Conservation (phyloP, 2,797 vertebrate genomes). For the Sparus aurata region DNA sequence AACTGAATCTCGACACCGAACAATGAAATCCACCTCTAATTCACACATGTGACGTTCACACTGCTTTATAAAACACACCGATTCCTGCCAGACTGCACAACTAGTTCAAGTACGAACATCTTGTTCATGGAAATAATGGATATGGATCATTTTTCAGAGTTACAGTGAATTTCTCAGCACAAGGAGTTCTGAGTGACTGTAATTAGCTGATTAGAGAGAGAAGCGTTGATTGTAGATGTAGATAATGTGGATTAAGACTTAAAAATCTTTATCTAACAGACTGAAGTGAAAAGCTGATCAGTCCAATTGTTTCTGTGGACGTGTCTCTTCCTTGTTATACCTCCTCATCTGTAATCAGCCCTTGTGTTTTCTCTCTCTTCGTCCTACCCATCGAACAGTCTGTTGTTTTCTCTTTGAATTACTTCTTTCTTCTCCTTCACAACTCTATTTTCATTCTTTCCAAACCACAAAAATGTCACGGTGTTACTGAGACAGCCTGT, state of each 20-base stretch:
- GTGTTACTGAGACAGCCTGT: neutral
- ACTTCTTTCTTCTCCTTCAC: conserved; percentile 1
- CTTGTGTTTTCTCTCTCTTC: neutral
- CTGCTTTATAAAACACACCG: neutral
- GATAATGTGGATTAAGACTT: neutral
- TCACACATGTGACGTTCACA: neutral
- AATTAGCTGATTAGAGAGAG: neutral
- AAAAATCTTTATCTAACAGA: too few species aligned
- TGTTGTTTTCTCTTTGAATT: neutral
- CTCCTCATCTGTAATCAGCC: neutral
- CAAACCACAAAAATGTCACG: conserved; percentile 8
- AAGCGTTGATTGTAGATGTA: too few species aligned
- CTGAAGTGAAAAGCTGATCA: neutral
- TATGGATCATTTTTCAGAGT: neutral
- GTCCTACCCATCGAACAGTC: neutral
- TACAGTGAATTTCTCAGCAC: neutral
- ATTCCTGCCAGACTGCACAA: neutral
- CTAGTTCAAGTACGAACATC: neutral
- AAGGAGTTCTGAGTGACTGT: neutral
- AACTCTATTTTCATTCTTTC: neutral
- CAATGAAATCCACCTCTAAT: too few species aligned
- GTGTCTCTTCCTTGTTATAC: neutral
- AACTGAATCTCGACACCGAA: too few species aligned
- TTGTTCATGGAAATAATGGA: conserved; percentile 20
- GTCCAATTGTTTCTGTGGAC: neutral